Evolutionary conservation across 1,140 invertebrate species (phyloP).

Genomic region (Pogonomyrmex barbatus): DNA sequence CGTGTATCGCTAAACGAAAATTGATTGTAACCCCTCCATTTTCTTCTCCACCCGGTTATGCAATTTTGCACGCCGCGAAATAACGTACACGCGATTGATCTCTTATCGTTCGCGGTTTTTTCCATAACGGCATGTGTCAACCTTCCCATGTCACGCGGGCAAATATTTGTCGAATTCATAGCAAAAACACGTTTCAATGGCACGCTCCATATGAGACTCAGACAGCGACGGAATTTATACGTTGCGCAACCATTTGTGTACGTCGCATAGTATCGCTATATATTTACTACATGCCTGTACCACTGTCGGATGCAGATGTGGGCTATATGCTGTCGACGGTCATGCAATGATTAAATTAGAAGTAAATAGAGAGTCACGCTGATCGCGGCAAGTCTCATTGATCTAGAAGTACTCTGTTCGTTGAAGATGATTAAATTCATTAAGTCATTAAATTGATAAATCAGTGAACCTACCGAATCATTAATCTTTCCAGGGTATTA

Average conservation of each 20-base stretch:
- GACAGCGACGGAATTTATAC: slow-evolving; percentile 62
- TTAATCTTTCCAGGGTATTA: neutral
- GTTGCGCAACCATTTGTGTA: slow-evolving; percentile 32
- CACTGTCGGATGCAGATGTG: slow-evolving; percentile 51
- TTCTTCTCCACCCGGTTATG: slow-evolving; percentile 9
- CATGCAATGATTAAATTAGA: slow-evolving; percentile 63
- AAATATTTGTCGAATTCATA: slow-evolving; percentile 72
- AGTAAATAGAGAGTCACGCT: slow-evolving; percentile 37
- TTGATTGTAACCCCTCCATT: slow-evolving; percentile 34
- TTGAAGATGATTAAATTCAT: neutral
- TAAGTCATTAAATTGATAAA: neutral
- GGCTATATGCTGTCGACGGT: slow-evolving; percentile 39
- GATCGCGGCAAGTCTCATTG: neutral
- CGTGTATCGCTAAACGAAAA: slow-evolving; percentile 44
- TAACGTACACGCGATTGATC: slow-evolving; percentile 66
- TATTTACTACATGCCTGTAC: slow-evolving; percentile 47
- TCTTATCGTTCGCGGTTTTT: slow-evolving; percentile 57
- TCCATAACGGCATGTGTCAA: slow-evolving; percentile 49
- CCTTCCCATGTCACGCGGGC: slow-evolving; percentile 66
- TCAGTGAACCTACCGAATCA: neutral
- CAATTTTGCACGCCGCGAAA: slow-evolving; percentile 58
- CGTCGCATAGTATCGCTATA: slow-evolving; percentile 50
- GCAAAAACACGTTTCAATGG: slow-evolving; percentile 68
- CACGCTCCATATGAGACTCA: slow-evolving; percentile 27
- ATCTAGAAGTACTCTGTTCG: neutral